A percentile compares a stretch with the other conserved stretches of the same genome.
These are phyloP conservation scores for Cylloceria caligata DNA, from an alignment of 2,888 invertebrate species.

Conservation along the genomic window DNA sequence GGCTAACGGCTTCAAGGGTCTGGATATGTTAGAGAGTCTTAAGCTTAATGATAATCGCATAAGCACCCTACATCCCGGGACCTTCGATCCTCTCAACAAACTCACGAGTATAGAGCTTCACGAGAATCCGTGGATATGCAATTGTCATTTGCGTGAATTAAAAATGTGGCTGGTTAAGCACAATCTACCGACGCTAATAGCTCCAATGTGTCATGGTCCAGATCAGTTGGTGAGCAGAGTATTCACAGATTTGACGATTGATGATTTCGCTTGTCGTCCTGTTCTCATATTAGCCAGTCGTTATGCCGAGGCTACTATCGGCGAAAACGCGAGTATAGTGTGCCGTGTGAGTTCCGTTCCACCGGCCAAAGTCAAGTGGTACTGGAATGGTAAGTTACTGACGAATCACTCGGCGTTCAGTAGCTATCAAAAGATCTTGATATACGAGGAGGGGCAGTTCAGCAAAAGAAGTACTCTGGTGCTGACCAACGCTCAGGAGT, in stretches of 20 bases:
- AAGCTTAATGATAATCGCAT: slow-evolving; percentile 94
- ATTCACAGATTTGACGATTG: slow-evolving; percentile 91
- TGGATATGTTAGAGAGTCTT: slow-evolving; percentile 91
- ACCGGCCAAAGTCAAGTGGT: slow-evolving; percentile 93
- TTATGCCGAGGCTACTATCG: slow-evolving; percentile 91
- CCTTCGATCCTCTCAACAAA: slow-evolving; percentile 90
- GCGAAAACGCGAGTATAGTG: slow-evolving; percentile 93
- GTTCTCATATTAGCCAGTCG: slow-evolving; percentile 91
- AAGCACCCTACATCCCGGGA: slow-evolving; percentile 89
- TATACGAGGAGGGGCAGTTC: slow-evolving; percentile 91
- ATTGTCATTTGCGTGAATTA: slow-evolving; percentile 92
- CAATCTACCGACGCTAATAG: slow-evolving; percentile 91
- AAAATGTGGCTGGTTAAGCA: slow-evolving; percentile 93
- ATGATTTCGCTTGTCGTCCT: slow-evolving; percentile 95
- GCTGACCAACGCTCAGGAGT: slow-evolving; percentile 93
- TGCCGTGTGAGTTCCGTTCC: slow-evolving; percentile 94
- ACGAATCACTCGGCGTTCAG: slow-evolving; percentile 92
- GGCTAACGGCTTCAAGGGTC: slow-evolving; percentile 91
- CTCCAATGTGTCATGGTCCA: slow-evolving; percentile 91
- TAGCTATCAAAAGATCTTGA: slow-evolving; percentile 90
- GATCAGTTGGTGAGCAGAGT: slow-evolving; percentile 89
- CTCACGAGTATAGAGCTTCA: slow-evolving; percentile 93
- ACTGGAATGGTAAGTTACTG: slow-evolving; percentile 92
- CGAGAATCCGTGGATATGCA: slow-evolving; percentile 95
- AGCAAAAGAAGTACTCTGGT: slow-evolving; percentile 92